These are phyloP conservation scores for Lutjanus argentimaculatus DNA, from an alignment of 2,797 vertebrate species.

Conservation along the genomic window DNA sequence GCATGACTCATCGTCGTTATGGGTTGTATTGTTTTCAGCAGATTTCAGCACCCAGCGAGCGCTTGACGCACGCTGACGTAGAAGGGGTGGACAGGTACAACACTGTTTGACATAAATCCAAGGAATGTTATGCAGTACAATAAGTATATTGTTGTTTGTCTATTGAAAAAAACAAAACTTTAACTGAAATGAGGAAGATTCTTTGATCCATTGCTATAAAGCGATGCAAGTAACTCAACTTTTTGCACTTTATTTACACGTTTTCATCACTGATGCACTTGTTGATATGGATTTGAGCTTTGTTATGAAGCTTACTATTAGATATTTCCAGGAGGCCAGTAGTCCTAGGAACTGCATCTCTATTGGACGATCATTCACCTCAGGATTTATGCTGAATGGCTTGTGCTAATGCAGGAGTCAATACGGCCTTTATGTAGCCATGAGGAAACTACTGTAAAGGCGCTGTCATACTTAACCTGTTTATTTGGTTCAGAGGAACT, in stretches of 20 bases:
- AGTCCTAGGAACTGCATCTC: background rate
- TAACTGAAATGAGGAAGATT: background rate
- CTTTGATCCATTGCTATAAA: background rate
- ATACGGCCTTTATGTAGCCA: background rate
- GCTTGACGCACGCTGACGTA: constrained; percentile 2
- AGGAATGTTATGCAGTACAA: background rate
- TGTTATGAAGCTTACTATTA: background rate
- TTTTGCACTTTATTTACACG: background rate
- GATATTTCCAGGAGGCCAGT: background rate
- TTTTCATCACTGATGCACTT: background rate
- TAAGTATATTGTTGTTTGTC: background rate
- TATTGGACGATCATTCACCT: background rate
- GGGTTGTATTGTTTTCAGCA: constrained; percentile 46
- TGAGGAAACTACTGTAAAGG: no score
- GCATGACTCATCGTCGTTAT: constrained; percentile 56
- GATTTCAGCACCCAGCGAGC: constrained; percentile 13
- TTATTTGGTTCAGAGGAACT: background rate
- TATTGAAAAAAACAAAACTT: background rate
- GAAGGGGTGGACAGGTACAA: background rate
- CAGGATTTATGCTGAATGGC: background rate
- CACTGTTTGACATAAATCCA: background rate
- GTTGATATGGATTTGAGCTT: background rate
- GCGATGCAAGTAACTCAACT: background rate
- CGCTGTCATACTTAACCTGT: background rate
- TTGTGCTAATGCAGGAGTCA: background rate